A percentile compares a stretch with the other conserved stretches of the same genome.
Evolutionary conservation across 2,888 invertebrate species (phyloP).

Genomic region (Calephelis perditalis): DNA sequence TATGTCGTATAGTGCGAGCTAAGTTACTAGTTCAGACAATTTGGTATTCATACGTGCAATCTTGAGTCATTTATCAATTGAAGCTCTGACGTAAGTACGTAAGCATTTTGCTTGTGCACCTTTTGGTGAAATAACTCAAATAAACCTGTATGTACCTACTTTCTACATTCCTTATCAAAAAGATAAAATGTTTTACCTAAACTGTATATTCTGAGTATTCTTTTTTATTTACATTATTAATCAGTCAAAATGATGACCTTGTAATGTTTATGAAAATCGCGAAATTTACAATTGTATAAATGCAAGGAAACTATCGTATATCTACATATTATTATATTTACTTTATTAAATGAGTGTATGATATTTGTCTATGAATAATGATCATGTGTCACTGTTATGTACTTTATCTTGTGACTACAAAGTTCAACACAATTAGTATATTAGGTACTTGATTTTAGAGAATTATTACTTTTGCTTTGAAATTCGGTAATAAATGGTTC

Average conservation of each 20-base stretch:
- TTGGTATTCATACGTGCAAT: conserved; percentile 17
- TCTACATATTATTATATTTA: neutral
- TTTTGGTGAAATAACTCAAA: conserved; percentile 30
- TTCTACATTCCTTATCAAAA: conserved; percentile 39
- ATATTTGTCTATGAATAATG: neutral
- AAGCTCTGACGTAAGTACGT: conserved; percentile 38
- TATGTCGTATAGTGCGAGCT: conserved; percentile 32
- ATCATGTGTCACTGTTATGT: neutral
- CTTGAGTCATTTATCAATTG: conserved; percentile 40
- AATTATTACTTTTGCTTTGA: no score
- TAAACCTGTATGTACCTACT: conserved; percentile 27
- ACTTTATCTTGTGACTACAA: no score
- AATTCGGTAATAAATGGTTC: no score
- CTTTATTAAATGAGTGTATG: neutral
- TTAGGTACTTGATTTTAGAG: no score
- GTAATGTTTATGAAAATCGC: neutral
- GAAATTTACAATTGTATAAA: neutral
- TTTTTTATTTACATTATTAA: neutral
- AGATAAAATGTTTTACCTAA: conserved; percentile 29
- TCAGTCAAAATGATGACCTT: neutral
- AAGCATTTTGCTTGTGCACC: conserved; percentile 33
- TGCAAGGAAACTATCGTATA: neutral
- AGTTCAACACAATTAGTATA: no score
- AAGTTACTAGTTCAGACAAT: conserved; percentile 26
- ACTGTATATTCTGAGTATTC: conserved; percentile 12